Evolutionary conservation across 2,888 invertebrate genomes (phyloP).

Genomic region (Drosophila austrosaltans): DNA sequence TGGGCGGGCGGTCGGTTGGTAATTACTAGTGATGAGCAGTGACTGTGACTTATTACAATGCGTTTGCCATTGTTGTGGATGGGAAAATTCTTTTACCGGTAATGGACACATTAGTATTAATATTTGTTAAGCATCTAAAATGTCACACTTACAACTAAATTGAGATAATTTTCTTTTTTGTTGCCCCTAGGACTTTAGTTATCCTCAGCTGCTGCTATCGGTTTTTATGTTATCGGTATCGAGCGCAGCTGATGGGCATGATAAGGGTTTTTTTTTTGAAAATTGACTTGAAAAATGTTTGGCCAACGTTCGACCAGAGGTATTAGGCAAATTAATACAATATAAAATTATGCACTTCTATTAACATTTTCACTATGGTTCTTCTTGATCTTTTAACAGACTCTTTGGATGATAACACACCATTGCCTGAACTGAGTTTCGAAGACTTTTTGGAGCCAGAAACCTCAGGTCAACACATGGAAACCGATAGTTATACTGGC

Average conservation of each 20-base stretch:
- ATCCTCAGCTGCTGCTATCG: constrained; percentile 8
- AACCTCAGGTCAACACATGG: constrained; percentile 52
- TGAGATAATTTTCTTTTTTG: too few species aligned
- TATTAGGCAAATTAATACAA: neutral
- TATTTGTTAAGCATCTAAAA: too few species aligned
- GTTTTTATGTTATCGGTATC: neutral
- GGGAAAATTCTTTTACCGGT: too few species aligned
- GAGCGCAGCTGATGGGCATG: constrained; percentile 57
- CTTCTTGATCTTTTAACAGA: constrained; percentile 47
- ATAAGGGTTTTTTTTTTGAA: constrained; percentile 66
- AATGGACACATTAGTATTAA: too few species aligned
- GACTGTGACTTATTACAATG: neutral
- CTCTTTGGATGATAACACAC: constrained; percentile 67
- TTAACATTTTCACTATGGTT: neutral
- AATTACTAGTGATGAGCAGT: neutral
- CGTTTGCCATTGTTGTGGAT: too few species aligned
- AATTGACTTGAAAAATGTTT: constrained; percentile 65
- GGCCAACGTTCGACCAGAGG: constrained; percentile 30
- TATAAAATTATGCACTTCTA: neutral
- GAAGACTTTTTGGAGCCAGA: constrained; percentile 74
- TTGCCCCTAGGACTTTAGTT: too few species aligned
- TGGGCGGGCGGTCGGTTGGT: neutral
- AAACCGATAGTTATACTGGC: constrained; percentile 29
- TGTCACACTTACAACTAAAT: too few species aligned
- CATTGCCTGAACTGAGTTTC: constrained; percentile 76